Percentiles rank a stretch among this genome's conserved stretches.
Conservation (phyloP, 2,113 vertebrate species). For the Ovis aries region ARS-UI_Ramb_v3.0 NC_056058.1:63019501-63020000, state of each 20-base stretch:
- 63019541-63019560: neutral
- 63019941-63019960: neutral
- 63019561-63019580: neutral
- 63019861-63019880: neutral
- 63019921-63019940: neutral
- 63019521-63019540: neutral
- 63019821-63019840: neutral
- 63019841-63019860: neutral
- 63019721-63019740: conserved; percentile 34
- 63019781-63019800: neutral
- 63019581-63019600: conserved; percentile 7
- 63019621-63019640: conserved; percentile 42
- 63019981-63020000: neutral
- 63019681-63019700: neutral
- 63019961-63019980: neutral
- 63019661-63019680: conserved; percentile 6
- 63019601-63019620: neutral
- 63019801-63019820: conserved; percentile 19
- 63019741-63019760: neutral
- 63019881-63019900: neutral
- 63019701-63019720: neutral
- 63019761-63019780: conserved; percentile 14
- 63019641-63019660: conserved; percentile 53
- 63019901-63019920: neutral
- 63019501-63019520: neutral